phyloP scores from a whole-genome alignment of 1,140 invertebrate genomes.

The Drosophila sulfurigaster region DNA sequence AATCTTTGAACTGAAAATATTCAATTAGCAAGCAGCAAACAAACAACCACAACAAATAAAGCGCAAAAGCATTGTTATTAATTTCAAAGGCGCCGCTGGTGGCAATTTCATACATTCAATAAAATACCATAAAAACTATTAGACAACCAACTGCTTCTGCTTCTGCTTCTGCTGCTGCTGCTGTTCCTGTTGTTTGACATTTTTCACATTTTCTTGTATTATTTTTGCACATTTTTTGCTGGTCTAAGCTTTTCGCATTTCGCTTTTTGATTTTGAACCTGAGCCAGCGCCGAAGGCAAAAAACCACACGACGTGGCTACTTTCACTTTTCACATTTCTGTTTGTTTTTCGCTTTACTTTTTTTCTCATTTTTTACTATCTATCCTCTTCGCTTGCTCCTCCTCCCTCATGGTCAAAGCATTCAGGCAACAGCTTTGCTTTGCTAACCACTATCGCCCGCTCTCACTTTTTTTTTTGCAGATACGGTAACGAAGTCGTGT shows the following conservation, averaged over 20 bases:
- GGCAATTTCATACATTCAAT: conserved; percentile 42
- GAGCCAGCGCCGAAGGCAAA: background rate
- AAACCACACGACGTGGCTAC: background rate
- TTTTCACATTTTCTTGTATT: conserved; percentile 4
- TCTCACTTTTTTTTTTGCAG: conserved; percentile 82
- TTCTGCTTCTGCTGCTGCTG: too few species aligned
- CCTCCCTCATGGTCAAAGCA: background rate
- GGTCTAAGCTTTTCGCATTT: background rate
- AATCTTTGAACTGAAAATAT: background rate
- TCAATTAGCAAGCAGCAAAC: background rate
- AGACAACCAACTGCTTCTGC: background rate
- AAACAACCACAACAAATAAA: background rate
- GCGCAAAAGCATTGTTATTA: conserved; percentile 11
- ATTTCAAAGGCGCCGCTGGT: conserved; percentile 50
- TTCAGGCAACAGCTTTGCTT: background rate
- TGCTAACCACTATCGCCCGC: conserved; percentile 1
- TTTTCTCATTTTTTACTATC: too few species aligned
- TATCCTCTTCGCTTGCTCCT: too few species aligned
- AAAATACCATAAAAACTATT: conserved; percentile 37
- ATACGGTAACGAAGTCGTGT: conserved; percentile 89
- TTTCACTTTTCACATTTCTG: background rate
- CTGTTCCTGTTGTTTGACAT: background rate
- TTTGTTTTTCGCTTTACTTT: background rate
- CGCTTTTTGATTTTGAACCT: conserved; percentile 1
- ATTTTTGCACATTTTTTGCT: background rate